Evolutionary conservation across 92 coral and sea anemone genomes (phyloP).

Genomic region (Porites lobata): DNA sequence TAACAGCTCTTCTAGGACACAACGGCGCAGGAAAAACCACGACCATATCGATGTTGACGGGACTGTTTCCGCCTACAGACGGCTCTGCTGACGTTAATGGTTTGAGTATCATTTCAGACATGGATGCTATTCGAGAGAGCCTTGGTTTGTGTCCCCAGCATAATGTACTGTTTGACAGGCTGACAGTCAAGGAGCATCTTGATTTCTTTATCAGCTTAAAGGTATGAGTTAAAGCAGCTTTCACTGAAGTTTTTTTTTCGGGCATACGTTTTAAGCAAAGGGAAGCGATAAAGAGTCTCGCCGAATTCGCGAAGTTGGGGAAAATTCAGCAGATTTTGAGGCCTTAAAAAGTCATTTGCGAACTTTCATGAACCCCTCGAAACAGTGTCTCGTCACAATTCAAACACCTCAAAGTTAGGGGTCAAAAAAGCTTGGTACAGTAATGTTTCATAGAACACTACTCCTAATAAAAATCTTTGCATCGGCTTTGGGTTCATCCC

Average conservation of each 20-base stretch:
- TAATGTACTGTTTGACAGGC: constrained; percentile 92
- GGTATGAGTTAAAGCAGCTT: constrained; percentile 50
- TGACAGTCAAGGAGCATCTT: constrained; percentile 93
- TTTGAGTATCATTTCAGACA: constrained; percentile 83
- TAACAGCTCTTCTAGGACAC: constrained; percentile 94
- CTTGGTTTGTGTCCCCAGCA: constrained; percentile 98
- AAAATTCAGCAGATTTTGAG: too few species aligned
- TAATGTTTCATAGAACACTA: too few species aligned
- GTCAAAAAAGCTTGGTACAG: too few species aligned
- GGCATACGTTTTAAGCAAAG: not conserved
- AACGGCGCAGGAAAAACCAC: constrained; percentile 98
- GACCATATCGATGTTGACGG: constrained; percentile 91
- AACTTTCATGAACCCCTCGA: too few species aligned
- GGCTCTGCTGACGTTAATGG: constrained; percentile 80
- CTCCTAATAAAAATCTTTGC: too few species aligned
- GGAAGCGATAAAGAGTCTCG: too few species aligned
- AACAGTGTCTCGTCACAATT: too few species aligned
- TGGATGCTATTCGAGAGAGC: constrained; percentile 90
- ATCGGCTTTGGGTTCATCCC: too few species aligned
- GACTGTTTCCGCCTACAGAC: constrained; percentile 85
- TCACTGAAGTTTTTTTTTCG: not conserved
- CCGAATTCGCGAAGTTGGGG: too few species aligned
- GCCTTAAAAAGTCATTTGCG: too few species aligned
- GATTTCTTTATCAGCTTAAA: constrained; percentile 87
- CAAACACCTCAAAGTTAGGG: too few species aligned